Base-by-base conservation (phyloP, 2,888 invertebrate genomes). In the Drosophila lacicola region DNA sequence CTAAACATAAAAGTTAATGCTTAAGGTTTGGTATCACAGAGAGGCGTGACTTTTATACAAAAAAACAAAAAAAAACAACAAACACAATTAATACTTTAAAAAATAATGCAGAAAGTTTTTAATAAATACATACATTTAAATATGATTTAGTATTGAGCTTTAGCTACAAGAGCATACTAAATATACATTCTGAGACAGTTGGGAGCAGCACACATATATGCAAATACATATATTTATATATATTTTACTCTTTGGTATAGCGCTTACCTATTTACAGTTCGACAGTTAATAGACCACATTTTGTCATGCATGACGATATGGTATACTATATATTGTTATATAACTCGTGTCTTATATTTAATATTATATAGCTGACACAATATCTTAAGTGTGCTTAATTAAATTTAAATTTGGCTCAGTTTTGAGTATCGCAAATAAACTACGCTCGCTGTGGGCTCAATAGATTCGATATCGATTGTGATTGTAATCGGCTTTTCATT, bases 21-120 rank as follows among this genome's bases (percentile, higher is more conserved):
- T 85, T 86, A 86, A 88, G 88, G 80, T 85, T 88, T 90, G 90
- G 90, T 91, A 91, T 91, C 91, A 91, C 90, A 91, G 91, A 91
- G 90, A 90, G 90, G 85, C 91, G 90, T 90, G 90, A 90, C 90
- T 90, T 90, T 90, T 78, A 76, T 83, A 80, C 83, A 78, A 82
- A 82, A 71, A 84, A 79, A 70, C 53, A 68, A 88, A 66, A 74
- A 62, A 64, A 79, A 54, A 58, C 61, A 53, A 67, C 71, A 71
- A 71, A 71, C 69, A 66, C 68, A 74, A 72, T 72, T 2, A 29
- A 8, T 8, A 8, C 8, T 8, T 8, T 29, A 8, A 29, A 69
- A 42, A 64, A 80, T 73, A 65, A 74, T 70, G 67, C 72, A 82
- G 70, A 73, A 70, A 76, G 65, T 74, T 68, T 60, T 63, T 49